Base-by-base conservation (phyloP, 2,113 vertebrate species). In the Hypocryptadius cinnamomeus region DNA sequence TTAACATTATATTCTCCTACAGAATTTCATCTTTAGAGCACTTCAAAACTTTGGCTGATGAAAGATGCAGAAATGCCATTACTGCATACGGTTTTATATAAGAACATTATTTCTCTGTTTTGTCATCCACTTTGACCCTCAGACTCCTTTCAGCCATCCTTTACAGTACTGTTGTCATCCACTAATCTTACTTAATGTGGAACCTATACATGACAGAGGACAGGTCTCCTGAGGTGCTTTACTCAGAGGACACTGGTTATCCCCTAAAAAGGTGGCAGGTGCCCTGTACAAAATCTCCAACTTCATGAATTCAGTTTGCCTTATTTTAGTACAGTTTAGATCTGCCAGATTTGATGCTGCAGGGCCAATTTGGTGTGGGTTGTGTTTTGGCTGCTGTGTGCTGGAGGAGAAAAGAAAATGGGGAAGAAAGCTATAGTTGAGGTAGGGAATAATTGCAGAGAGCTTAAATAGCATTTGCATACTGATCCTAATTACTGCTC, bases 401-500 rank as follows among this genome's bases (percentile, higher is more conserved):
- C 70, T 85, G 40, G 17, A 91, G 35, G 18, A 90, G 35, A 45
- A 70, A 90, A 80, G 79, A 51, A 85, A 91, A 85, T 8, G 3
- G 33, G 11, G 30, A 79, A 90, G 54, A 91, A 94, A 85, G 24
- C 74, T n/a, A 31, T 18, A 53, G 82, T 7, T 63, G 70, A 91
- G 63, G 60, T 48, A 78, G 51, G 50, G 50, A 85, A 79, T 87
- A 95, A 95, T 30, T 89, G 71, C 18, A 4, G 35, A 73, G 63
- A 79, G 59, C 70, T 95, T 79, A 79, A 87, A 87, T 63, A 87
- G 70, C 71, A 94, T 87, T 87, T 95, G 64, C 74, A 66, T 59
- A 93, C 74, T 44, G 89, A 85, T 93, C 68, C 79, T 87, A 89
- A 91, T 92, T 91, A 79, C 45, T 73, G 50, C 42, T 92, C 83